Base-by-base conservation (phyloP, 2,113 vertebrate genomes). In the Ailuropoda melanoleuca region DNA sequence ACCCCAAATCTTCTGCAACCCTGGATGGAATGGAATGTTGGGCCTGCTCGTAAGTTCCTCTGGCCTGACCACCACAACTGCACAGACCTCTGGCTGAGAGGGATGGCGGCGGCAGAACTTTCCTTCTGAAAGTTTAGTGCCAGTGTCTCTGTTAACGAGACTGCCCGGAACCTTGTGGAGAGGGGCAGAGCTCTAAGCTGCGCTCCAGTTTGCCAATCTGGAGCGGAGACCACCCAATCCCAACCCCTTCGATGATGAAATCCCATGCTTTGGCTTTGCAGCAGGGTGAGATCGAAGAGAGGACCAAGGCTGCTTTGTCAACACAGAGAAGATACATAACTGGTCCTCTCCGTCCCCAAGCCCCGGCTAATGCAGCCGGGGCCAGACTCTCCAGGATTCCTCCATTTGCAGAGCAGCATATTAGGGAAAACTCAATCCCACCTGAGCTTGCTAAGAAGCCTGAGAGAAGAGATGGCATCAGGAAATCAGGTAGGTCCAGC, bases 381-480 rank as follows among this genome's bases (percentile, higher is more conserved):
- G 62, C 62, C 66, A 77, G 83, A n/a, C 74, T 14, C 86, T 29
- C 21, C 60, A 66, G 24, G 55, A 53, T 58, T 62, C 55, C 34
- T 29, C 72, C 62, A 82, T 60, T 29, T 85, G 39, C 75, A 53
- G 72, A 83, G 83, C 85, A 95, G 90, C 92, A 11, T 46, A 26
- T 53, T 34, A 64, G 70, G 55, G 75, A 88, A 93, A 81, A 94
- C 62, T 80, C 93, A 90, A 78, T 53, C 64, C 81, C 66, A 92
- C 64, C 80, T 39, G 48, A 95, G 58, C 86, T 80, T 68, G 72
- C 39, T 70, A 56, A 94, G 70, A 60, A 96, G 95, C 37, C 43
- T 37, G 14, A 84, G 37, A 17, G 68, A 83, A 96, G 93, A 93
- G 82, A 96, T 8, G 87, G 81, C 39, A 82, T 50, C 4, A 53